Evolutionary conservation across 2,888 invertebrate species (phyloP).

Genomic region (Dryobota labecula): DNA sequence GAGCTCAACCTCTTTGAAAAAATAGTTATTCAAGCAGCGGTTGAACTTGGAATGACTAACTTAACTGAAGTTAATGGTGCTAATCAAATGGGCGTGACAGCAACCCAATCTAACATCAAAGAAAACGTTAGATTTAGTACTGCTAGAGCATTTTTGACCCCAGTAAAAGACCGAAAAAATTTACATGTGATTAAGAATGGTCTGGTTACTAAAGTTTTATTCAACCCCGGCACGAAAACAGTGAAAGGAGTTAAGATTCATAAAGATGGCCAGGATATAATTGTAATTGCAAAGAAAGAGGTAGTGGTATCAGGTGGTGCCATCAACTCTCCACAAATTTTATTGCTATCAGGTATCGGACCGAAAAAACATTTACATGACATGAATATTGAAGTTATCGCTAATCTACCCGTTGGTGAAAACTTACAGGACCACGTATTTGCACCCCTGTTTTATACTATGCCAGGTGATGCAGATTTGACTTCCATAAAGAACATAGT

Average conservation of each 20-base stretch:
- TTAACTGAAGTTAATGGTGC: conserved; percentile 82
- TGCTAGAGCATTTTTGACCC: conserved; percentile 88
- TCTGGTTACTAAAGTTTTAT: conserved; percentile 88
- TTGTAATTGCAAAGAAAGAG: conserved; percentile 84
- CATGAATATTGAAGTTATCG: conserved; percentile 79
- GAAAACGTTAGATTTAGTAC: conserved; percentile 87
- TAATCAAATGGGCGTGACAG: conserved; percentile 86
- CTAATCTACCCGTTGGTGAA: too few relatives aligned
- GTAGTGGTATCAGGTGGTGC: conserved; percentile 88
- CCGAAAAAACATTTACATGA: conserved; percentile 81
- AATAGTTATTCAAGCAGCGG: conserved; percentile 78
- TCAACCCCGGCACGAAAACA: conserved; percentile 85
- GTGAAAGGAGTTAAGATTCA: conserved; percentile 81
- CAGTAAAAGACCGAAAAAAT: conserved; percentile 80
- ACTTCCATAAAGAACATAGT: conserved; percentile 72
- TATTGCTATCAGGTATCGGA: conserved; percentile 89
- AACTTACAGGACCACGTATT: conserved; percentile 89
- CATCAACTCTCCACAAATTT: conserved; percentile 88
- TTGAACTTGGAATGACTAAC: conserved; percentile 83
- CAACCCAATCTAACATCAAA: conserved; percentile 83
- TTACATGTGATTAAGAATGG: conserved; percentile 88
- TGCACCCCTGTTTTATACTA: conserved; percentile 78
- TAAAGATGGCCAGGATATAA: conserved; percentile 77
- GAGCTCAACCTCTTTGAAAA: conserved; percentile 70
- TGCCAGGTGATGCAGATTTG: conserved; percentile 72